A percentile compares a stretch with the other conserved stretches of the same genome.
These are phyloP conservation scores for Actinia tenebrosa DNA, from an alignment of 64 coral and sea anemone genomes.

Conservation along the genomic window DNA sequence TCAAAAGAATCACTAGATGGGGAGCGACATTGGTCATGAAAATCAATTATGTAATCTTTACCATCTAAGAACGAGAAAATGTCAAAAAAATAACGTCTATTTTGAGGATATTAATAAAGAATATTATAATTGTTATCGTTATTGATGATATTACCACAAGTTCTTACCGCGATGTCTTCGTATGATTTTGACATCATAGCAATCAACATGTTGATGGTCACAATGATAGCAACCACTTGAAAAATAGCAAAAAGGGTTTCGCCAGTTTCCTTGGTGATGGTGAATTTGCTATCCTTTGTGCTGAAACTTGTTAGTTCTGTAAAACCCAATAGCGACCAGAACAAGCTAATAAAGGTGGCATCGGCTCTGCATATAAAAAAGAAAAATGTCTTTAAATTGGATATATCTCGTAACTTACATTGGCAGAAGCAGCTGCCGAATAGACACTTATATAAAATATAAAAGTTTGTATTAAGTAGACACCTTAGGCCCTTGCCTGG, in stretches of 20 bases:
- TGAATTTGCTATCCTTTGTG: conserved; percentile 45
- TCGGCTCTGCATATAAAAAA: conserved; percentile 29
- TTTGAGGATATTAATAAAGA: too few relatives aligned
- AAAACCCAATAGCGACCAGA: conserved; percentile 67
- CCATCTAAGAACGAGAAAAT: too few relatives aligned
- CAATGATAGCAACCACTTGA: conserved; percentile 47
- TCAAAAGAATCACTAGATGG: too few relatives aligned
- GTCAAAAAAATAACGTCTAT: too few relatives aligned
- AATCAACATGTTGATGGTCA: conserved; percentile 70
- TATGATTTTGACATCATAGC: conserved; percentile 78
- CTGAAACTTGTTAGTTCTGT: conserved; percentile 49
- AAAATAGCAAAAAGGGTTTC: conserved; percentile 55
- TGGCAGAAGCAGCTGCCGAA: too few relatives aligned
- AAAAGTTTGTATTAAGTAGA: too few relatives aligned
- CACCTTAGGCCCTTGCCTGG: too few relatives aligned
- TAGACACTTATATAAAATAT: too few relatives aligned
- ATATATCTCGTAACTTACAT: too few relatives aligned
- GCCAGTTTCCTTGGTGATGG: conserved; percentile 51
- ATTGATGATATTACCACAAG: not conserved
- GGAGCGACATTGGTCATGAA: too few relatives aligned
- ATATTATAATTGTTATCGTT: too few relatives aligned
- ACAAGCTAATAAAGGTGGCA: conserved; percentile 45
- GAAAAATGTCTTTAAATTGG: not conserved
- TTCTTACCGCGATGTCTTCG: conserved; percentile 62
- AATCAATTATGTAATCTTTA: too few relatives aligned